These are phyloP conservation scores for Lymantria monacha DNA, from an alignment of 2,888 invertebrate genomes.

Conservation along the genomic window DNA sequence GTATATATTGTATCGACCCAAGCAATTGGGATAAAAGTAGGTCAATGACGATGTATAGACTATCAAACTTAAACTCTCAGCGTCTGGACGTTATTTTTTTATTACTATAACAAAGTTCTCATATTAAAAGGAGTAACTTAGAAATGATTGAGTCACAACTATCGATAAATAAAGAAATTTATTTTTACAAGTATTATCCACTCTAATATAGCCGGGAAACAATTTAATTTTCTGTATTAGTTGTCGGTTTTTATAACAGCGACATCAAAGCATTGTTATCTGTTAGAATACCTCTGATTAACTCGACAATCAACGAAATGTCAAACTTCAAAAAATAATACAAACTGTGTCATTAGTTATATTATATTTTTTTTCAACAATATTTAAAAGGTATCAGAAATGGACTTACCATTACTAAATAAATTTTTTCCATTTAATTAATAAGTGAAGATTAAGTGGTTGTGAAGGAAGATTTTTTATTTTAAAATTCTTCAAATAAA, in stretches of 20 bases:
- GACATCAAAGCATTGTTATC: slow-evolving; percentile 60
- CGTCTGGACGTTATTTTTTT: too few species aligned
- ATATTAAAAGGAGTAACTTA: too few species aligned
- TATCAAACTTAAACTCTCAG: too few species aligned
- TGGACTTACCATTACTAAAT: too few species aligned
- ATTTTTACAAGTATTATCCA: slow-evolving; percentile 24
- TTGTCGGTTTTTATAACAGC: slow-evolving; percentile 49
- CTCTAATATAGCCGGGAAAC: slow-evolving; percentile 19
- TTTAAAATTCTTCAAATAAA: too few species aligned
- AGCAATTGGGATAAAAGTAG: too few species aligned
- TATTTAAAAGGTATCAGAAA: neutral
- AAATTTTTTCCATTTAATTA: too few species aligned
- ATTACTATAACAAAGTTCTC: too few species aligned
- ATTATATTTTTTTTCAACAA: neutral
- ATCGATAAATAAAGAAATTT: neutral
- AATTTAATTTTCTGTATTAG: slow-evolving; percentile 59
- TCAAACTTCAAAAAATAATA: slow-evolving; percentile 26
- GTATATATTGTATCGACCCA: too few species aligned
- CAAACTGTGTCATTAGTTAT: slow-evolving; percentile 15
- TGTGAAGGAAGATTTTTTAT: too few species aligned
- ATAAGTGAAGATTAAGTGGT: too few species aligned
- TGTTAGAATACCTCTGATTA: slow-evolving; percentile 42
- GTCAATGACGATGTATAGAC: too few species aligned
- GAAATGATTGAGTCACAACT: neutral
- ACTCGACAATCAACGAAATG: slow-evolving; percentile 38